Base-by-base conservation (phyloP, 2,797 vertebrate genomes). In the Gymnothorax javanicus region DNA sequence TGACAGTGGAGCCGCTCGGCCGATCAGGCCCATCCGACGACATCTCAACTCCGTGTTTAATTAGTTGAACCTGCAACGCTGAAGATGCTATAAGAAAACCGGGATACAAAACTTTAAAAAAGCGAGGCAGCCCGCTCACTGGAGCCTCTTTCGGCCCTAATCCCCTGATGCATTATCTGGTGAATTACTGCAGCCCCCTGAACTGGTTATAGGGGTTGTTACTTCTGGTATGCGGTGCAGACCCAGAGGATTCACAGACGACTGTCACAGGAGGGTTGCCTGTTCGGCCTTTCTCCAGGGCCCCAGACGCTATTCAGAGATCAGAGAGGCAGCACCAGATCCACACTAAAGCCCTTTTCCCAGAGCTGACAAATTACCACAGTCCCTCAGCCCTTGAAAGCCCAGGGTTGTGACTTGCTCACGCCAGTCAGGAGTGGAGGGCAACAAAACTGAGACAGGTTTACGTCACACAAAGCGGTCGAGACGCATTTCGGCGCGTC, bases 351-450 rank as follows among this genome's bases (percentile, higher is more conserved):
- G 94, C 94, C 92, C 91, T 94, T 94, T 94, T 95, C 69, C 94
- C 92, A 88, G 90, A 93, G 93, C 94, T 94, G 93, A 91, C 93
- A 95, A 95, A 96, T 96, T 93, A 93, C 94, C 92, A 90, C 88
- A 90, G 91, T 93, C 93, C 93, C 93, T 93, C 94, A 92, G 89
- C 88, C 91, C 89, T 91, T 91, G 50, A 67, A 60, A 87, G 86
- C 62, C 57, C 81, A 64, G 64, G 81, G 52, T 11, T 58, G 13
- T 59, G 81, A 58, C 57, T 58, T 59, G 56, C 56, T 83, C 57
- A 27, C 57, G 23, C 54, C 57, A 59, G 57, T 15, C 81, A 58
- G 54, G 12, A 43, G 33, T 43, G 33, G 57, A 9, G n/a, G 54
- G 64, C 67, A 50, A 15, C 77, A 25, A 84, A 84, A 87, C 1